phyloP scores from a whole-genome alignment of 2,113 vertebrate species.

The Syrmaticus mikado region DNA sequence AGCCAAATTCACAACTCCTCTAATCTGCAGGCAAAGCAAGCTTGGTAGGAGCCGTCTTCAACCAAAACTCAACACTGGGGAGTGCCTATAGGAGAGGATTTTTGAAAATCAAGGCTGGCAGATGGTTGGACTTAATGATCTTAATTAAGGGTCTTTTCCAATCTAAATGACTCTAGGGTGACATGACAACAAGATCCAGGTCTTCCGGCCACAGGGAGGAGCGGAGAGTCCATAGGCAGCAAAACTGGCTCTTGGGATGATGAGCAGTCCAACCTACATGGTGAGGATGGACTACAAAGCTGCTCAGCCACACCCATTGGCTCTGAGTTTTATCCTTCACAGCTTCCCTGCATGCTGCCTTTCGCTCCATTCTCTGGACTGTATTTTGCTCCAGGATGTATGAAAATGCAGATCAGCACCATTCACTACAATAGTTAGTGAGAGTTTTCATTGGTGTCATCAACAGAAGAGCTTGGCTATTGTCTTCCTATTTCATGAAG shows the following conservation, averaged over 20 bases:
- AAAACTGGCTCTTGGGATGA: neutral
- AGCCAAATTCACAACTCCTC: neutral
- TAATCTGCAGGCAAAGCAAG: neutral
- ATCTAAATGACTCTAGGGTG: neutral
- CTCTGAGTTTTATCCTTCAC: neutral
- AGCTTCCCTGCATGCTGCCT: neutral
- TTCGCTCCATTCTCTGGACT: neutral
- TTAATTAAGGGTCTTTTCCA: neutral
- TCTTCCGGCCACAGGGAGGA: neutral
- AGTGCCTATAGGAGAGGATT: neutral
- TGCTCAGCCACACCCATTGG: neutral
- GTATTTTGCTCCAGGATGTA: neutral
- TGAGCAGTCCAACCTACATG: neutral
- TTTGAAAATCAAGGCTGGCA: neutral
- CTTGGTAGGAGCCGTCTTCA: neutral
- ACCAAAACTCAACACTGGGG: neutral
- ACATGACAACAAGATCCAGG: neutral
- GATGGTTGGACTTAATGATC: neutral
- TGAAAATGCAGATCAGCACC: constrained; percentile 2
- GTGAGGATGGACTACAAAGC: neutral
- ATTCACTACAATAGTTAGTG: constrained; percentile 3
- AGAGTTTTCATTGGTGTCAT: neutral
- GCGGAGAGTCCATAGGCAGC: neutral
- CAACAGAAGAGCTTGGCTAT: constrained; percentile 21
- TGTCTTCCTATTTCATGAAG: neutral